Conservation (phyloP, 2,797 vertebrate genomes). For the Tapirus indicus region DNA sequence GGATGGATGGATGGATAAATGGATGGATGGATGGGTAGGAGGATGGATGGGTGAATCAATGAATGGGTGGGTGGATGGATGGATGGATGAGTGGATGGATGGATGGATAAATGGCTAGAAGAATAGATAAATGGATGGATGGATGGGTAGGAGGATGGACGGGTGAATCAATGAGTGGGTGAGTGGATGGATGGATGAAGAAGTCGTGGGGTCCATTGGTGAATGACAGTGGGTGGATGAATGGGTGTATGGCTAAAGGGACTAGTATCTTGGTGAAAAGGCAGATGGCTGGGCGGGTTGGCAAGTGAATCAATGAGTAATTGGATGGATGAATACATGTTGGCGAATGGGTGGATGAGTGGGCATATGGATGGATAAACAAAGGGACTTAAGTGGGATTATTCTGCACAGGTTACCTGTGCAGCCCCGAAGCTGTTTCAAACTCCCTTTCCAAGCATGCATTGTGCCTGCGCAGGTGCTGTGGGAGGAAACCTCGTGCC, state of each 20-base stretch:
- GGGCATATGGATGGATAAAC: background rate
- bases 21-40: no score
- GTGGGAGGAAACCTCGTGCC: background rate
- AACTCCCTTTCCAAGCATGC: background rate
- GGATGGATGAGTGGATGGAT: background rate
- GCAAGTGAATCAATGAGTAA: no score
- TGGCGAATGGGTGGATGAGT: rapidly evolving
- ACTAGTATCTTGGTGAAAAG: background rate
- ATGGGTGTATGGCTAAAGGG: background rate
- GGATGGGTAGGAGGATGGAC: background rate
- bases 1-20: background rate
- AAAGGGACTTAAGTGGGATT: background rate
- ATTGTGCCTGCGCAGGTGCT: background rate
- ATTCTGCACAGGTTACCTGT: background rate
- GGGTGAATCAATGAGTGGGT: background rate
- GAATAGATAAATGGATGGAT: background rate
- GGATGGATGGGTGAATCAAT: no score
- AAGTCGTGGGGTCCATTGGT: rapidly evolving
- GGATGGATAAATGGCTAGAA: no score
- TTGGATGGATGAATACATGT: no score
- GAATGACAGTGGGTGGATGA: background rate
- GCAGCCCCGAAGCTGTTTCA: background rate
- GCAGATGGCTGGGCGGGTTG: rapidly evolving
- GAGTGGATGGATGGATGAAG: background rate
- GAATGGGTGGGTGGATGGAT: no score